Conservation (phyloP, 2,113 vertebrate genomes). For the Raphicerus campestris region DNA sequence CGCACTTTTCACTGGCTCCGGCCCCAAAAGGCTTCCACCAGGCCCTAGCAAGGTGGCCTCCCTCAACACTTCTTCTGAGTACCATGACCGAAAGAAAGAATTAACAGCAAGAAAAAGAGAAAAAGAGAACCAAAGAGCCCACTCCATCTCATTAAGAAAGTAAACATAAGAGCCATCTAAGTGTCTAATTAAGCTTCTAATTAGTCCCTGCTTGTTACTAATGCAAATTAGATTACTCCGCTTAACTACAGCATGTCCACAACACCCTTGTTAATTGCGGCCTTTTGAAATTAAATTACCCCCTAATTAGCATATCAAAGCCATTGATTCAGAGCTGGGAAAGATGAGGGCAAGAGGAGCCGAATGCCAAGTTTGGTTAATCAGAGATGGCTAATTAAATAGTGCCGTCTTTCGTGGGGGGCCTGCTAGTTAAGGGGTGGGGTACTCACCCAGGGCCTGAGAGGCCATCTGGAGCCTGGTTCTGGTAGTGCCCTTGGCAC, state of each 20-base stretch:
- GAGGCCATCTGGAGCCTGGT: conserved; percentile 33
- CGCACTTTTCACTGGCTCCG: neutral
- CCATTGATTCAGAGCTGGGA: conserved; percentile 97
- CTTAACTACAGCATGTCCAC: conserved; percentile 99
- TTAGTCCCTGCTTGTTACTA: conserved; percentile 99
- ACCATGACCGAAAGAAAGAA: conserved; percentile 78
- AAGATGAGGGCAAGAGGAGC: conserved; percentile 90
- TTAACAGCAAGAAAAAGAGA: conserved; percentile 49
- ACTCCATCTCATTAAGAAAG: conserved; percentile 99
- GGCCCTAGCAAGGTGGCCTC: conserved; percentile 5
- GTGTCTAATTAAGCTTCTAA: conserved; percentile 99
- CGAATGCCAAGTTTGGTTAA: conserved; percentile 99
- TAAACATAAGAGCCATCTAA: conserved; percentile 99
- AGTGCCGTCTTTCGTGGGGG: conserved; percentile 83
- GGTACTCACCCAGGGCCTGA: neutral
- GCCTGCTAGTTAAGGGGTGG: conserved; percentile 22
- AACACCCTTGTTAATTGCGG: conserved; percentile 99
- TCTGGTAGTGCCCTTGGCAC: neutral
- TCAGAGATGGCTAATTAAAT: conserved; percentile 99
- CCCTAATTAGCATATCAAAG: conserved; percentile 99
- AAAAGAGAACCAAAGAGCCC: conserved; percentile 76
- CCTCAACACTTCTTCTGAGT: neutral
- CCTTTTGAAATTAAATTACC: conserved; percentile 99
- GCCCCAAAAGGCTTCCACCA: neutral
- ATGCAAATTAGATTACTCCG: conserved; percentile 99